phyloP scores from a whole-genome alignment of 2,113 vertebrate species.

The Gallinago jamesoni region DNA sequence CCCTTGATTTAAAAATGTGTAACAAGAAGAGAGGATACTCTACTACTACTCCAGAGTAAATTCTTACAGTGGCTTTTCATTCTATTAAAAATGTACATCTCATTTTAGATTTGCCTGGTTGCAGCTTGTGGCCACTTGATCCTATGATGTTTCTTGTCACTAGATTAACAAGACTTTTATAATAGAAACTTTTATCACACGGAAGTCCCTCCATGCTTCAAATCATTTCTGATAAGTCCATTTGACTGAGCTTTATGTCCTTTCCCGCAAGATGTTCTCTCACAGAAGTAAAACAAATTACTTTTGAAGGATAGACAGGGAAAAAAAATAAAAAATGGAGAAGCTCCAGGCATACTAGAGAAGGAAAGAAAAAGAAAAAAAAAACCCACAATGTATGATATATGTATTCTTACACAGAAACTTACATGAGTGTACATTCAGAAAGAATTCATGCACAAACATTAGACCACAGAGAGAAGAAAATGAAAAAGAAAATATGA shows the following conservation, averaged over 20 bases:
- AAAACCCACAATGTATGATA: background rate
- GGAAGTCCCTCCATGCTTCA: background rate
- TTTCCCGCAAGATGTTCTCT: background rate
- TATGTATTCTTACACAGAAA: background rate
- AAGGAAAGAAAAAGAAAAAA: background rate
- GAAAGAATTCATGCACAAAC: background rate
- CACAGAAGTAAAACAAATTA: constrained; percentile 3
- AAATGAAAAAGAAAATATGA: background rate
- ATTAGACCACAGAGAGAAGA: background rate
- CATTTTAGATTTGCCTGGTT: background rate
- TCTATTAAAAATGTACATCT: background rate
- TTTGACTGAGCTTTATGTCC: background rate
- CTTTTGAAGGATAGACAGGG: background rate
- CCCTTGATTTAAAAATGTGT: background rate
- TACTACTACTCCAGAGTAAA: background rate
- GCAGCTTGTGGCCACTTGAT: background rate
- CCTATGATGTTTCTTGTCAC: background rate
- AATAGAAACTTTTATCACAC: background rate
- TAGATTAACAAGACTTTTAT: background rate
- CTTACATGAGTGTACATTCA: background rate
- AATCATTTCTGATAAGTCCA: background rate
- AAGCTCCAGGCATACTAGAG: background rate
- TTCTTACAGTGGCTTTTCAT: background rate
- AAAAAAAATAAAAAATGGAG: background rate
- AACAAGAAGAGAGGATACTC: background rate